These are phyloP conservation scores for Siniperca knerii DNA, from an alignment of 2,113 vertebrate genomes.

Conservation along the genomic window DNA sequence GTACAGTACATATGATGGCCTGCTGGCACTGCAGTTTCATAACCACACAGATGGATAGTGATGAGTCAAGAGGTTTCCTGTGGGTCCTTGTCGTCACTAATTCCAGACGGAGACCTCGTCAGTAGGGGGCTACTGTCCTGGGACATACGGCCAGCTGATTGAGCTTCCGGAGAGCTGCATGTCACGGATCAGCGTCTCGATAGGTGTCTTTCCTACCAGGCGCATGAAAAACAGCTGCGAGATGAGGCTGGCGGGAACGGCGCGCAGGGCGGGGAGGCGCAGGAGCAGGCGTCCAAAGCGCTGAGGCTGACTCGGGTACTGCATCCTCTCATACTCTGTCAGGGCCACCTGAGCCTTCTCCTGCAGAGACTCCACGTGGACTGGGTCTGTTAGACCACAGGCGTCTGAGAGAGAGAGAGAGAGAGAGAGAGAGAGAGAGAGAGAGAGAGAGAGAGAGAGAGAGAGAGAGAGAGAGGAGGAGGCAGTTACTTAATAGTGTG, in stretches of 20 bases:
- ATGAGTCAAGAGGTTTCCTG: slow-evolving; percentile 78
- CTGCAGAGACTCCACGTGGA: slow-evolving; percentile 94
- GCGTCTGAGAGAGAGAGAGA: slow-evolving; percentile 84
- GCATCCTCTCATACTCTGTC: slow-evolving; percentile 92
- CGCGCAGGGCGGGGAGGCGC: slow-evolving; percentile 92
- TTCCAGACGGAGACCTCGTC: slow-evolving; percentile 62
- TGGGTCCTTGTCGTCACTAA: slow-evolving; percentile 66
- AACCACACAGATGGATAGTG: slow-evolving; percentile 76
- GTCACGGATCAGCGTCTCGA: slow-evolving; percentile 96
- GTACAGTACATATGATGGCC: slow-evolving; percentile 65
- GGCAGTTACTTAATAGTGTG: slow-evolving; percentile 70
- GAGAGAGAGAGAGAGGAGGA: slow-evolving; percentile 7
- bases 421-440: too few relatives aligned
- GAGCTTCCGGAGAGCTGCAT: slow-evolving; percentile 97
- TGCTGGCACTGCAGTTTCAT: slow-evolving; percentile 65
- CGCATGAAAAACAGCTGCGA: slow-evolving; percentile 98
- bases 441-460: background rate
- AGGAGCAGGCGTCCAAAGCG: slow-evolving; percentile 93
- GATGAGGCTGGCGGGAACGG: slow-evolving; percentile 94
- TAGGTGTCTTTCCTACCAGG: slow-evolving; percentile 95
- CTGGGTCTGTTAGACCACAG: slow-evolving; percentile 92
- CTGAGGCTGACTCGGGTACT: slow-evolving; percentile 93
- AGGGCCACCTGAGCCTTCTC: slow-evolving; percentile 97
- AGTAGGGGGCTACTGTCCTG: slow-evolving; percentile 84
- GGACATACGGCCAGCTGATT: slow-evolving; percentile 95